phyloP scores from a whole-genome alignment of 2,797 vertebrate genomes.

The Macropus fuliginosus region DNA sequence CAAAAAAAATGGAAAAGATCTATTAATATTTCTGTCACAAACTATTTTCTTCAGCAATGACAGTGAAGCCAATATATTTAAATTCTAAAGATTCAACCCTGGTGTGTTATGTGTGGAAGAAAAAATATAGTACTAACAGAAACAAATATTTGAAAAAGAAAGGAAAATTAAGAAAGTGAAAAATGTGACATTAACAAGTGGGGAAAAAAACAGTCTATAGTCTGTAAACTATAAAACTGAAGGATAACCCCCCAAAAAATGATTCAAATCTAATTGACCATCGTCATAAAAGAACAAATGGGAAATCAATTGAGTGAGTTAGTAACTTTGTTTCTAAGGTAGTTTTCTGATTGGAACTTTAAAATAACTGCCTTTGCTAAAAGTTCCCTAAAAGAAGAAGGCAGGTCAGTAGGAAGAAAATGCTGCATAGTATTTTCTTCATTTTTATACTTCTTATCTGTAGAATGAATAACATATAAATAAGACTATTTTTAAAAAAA shows the following conservation, averaged over 20 bases:
- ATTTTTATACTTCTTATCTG: neutral
- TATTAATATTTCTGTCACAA: neutral
- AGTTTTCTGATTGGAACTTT: neutral
- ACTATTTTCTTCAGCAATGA: neutral
- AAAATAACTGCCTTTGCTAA: neutral
- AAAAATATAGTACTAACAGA: neutral
- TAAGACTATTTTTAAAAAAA: neutral
- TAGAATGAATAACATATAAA: neutral
- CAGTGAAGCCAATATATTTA: neutral
- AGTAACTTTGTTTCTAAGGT: neutral
- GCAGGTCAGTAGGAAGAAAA: neutral
- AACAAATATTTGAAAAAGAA: neutral
- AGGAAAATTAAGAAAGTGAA: neutral
- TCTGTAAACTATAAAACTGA: neutral
- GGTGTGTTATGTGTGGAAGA: neutral
- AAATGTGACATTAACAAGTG: neutral
- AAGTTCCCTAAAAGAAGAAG: neutral
- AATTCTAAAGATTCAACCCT: neutral
- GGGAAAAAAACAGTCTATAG: neutral
- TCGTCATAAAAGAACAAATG: neutral
- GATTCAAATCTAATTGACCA: neutral
- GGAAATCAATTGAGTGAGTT: neutral
- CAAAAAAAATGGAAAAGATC: neutral
- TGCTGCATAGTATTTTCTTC: neutral
- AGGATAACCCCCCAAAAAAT: neutral